Evolutionary conservation across 2,113 vertebrate species (phyloP).

Genomic region (Chrysemys picta): DNA sequence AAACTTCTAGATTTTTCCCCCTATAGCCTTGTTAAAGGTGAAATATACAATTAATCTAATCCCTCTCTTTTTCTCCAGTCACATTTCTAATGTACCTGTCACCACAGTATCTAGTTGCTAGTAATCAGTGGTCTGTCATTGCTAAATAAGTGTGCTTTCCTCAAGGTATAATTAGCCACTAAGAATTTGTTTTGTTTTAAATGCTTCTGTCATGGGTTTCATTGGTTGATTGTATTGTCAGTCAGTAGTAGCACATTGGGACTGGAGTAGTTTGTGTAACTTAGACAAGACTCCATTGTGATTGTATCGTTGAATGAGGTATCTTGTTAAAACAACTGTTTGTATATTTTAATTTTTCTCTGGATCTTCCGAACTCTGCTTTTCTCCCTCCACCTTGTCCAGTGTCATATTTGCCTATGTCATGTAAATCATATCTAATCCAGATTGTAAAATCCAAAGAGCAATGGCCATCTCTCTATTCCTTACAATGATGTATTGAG

Average conservation of each 20-base stretch:
- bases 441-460: conserved; percentile 21
- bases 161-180: conserved; percentile 55
- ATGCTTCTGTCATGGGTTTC: neutral
- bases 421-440: conserved; percentile 20
- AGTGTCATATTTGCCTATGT: conserved; percentile 44
- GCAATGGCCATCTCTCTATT: conserved; percentile 30
- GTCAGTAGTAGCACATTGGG: neutral
- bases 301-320: conserved; percentile 46
- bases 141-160: conserved; percentile 8
- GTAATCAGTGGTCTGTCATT: neutral
- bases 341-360: conserved; percentile 50
- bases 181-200: conserved; percentile 35
- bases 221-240: conserved; percentile 1
- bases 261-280: neutral
- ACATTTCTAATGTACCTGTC: neutral
- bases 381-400: conserved; percentile 38
- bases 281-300: neutral
- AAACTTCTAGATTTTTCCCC: neutral
- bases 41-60: neutral
- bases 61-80: neutral
- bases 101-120: rapidly evolving
- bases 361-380: conserved; percentile 11
- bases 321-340: conserved; percentile 62
- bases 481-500: neutral
- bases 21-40: rapidly evolving